Base-by-base conservation (phyloP, 1,140 invertebrate species). In the Megalonaias nervosa region DNA sequence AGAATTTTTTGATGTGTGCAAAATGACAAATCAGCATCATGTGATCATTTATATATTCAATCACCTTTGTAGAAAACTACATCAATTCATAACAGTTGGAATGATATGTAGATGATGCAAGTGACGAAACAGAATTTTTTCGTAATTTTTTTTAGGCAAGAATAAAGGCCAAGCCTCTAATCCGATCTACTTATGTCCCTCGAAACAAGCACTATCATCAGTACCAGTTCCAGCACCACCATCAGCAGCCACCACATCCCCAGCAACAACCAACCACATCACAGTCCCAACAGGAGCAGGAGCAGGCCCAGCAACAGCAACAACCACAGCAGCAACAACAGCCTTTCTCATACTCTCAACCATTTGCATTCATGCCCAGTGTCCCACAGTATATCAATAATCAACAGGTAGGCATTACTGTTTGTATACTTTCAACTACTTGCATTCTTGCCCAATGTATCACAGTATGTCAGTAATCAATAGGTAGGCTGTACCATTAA, bases 101-200 rank as follows among this genome's bases (percentile, higher is more conserved):
- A n/a, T 62, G 6, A 62, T 62, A 62, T 62, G 21, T 62, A 62
- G 21, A 23, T 62, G 19, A n/a, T 62, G 13, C 6, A 23, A 62
- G 60, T 23, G 13, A 62, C 21, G 14, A 62, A 62, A 11, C 0
- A 48, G 38, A 48, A 48, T 48, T 48, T 6, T n/a, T 58, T 5
- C 56, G 9, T 16, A n/a, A 64, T 64, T 16, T 74, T 62, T 60
- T 87, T 48, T 70, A 91, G 91, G 96, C 96, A 26, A 92, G 96
- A 80, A 97, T 97, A 73, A 97, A 97, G 92, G 95, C 96, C 71
- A 96, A 96, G 91, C 95, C 95, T 81, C 94, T 96, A 92, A 94
- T 95, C 85, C 92, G 95, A 77, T 80, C 77, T 66, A 90, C 93
- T 23, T 93, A 93, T 80, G 86, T 91, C 48, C 92, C 91, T 17